phyloP scores from a whole-genome alignment of 2,797 vertebrate genomes.

The Tauraco hartlaubi region DNA sequence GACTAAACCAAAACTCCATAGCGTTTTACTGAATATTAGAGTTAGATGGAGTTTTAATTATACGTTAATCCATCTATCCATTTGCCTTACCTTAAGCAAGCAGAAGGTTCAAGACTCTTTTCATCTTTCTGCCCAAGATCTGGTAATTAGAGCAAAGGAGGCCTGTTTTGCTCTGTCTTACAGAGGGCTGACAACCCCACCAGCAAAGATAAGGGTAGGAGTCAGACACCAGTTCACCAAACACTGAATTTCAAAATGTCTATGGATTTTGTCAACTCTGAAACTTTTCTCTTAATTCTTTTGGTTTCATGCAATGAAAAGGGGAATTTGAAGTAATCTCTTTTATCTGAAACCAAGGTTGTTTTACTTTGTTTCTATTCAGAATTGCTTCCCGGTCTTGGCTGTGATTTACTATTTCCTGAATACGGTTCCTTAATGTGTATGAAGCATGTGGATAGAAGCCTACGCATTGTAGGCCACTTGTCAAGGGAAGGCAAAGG shows the following conservation, averaged over 20 bases:
- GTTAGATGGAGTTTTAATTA: neutral
- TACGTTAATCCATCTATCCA: neutral
- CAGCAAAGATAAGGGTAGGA: neutral
- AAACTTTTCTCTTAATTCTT: neutral
- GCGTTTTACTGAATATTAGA: neutral
- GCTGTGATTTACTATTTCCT: neutral
- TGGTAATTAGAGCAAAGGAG: neutral
- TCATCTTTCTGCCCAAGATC: neutral
- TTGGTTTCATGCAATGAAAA: neutral
- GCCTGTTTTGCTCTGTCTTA: neutral
- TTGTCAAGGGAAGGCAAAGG: neutral
- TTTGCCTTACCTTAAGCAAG: neutral
- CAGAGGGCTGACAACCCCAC: neutral
- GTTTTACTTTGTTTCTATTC: neutral
- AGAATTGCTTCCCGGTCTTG: neutral
- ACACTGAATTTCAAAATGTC: neutral
- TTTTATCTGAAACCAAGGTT: neutral
- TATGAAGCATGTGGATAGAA: neutral
- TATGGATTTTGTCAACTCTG: neutral
- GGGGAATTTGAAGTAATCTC: neutral
- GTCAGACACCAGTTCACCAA: neutral
- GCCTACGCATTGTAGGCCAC: neutral
- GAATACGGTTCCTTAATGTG: neutral
- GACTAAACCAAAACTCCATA: neutral
- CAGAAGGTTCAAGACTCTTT: neutral